Base-by-base conservation (phyloP, 2,888 invertebrate genomes). In the Agonopterix arenella region DNA sequence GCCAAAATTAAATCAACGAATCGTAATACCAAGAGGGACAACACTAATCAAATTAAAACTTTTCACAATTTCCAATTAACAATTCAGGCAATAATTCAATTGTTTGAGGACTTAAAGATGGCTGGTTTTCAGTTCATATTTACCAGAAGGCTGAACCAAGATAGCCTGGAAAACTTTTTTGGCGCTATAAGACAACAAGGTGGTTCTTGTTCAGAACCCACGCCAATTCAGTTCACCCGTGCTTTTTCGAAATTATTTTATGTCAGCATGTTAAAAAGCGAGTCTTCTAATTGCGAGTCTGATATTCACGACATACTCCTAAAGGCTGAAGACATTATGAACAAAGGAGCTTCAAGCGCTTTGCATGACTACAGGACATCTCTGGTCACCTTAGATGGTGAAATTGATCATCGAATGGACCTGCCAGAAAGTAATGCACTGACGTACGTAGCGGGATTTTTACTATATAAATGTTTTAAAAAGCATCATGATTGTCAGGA, bases 201-300 rank as follows among this genome's bases (percentile, higher is more conserved):
- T 11, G 53, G 52, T 1, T 44, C 43, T 5, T 51, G 51, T 28
- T 44, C 13, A 7, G 54, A 54, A 4, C 54, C 50, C 3, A 52
- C 55, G 11, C 47, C 53, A n/a, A 47, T 55, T n/a, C 55, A 55
- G 18, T 58, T 58, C 11, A 28, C 0, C 37, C 7, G 50, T 46
- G 55, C 55, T 13, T 57, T 52, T 47, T 57, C 55, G 38, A 53
- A 57, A 40, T 44, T 52, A 1, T 50, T 57, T 46, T 10, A 52
- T 36, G 44, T 47, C 10, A 53, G 49, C 9, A 57, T 55, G 55
- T 36, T 55, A 9, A 52, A 53, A 52, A 53, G 11, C 36, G 47
- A 47, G 10, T 50, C 50, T 46, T 8, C 53, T 9, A 53, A 57
- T 36, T 52, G 50, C 9, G 50, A 52, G 36, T 11, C 36, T 7